phyloP scores from a whole-genome alignment of 2,113 vertebrate species.

The Passer montanus region DNA sequence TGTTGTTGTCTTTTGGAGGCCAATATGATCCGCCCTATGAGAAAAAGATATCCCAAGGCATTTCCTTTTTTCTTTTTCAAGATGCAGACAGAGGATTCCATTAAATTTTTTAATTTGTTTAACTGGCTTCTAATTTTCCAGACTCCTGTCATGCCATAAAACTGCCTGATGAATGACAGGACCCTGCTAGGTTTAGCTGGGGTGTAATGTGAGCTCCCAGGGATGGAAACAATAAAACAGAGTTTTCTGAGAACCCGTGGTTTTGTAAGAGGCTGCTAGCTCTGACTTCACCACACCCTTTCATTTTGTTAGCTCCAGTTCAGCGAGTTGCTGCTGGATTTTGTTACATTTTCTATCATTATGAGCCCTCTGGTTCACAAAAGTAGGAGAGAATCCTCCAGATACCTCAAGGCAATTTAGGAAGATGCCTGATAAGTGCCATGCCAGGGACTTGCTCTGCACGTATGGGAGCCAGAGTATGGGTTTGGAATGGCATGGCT shows the following conservation, averaged over 20 bases:
- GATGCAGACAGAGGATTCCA: not conserved
- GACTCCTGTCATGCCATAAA: not conserved
- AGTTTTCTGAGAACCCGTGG: constrained; percentile 40
- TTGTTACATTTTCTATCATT: not conserved
- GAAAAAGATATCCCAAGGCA: not conserved
- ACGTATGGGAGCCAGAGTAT: fast-evolving
- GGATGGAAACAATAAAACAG: constrained; percentile 63
- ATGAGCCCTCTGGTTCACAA: not conserved
- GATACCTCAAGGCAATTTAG: not conserved
- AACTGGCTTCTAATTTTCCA: constrained; percentile 30
- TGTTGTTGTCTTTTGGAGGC: not conserved
- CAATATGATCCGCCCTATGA: not conserved
- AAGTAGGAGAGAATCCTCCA: not conserved
- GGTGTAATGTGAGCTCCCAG: constrained; percentile 27
- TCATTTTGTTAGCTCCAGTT: not conserved
- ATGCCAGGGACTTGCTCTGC: not conserved
- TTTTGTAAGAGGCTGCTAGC: not conserved
- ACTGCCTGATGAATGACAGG: constrained; percentile 26
- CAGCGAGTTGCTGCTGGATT: not conserved
- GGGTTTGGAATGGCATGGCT: fast-evolving
- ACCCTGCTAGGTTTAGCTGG: not conserved
- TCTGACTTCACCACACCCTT: not conserved
- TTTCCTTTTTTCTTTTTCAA: not conserved
- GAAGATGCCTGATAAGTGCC: not conserved
- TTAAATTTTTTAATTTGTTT: constrained; percentile 20